Base-by-base conservation (phyloP, 2,113 vertebrate genomes). In the Catharus fuscescens region DNA sequence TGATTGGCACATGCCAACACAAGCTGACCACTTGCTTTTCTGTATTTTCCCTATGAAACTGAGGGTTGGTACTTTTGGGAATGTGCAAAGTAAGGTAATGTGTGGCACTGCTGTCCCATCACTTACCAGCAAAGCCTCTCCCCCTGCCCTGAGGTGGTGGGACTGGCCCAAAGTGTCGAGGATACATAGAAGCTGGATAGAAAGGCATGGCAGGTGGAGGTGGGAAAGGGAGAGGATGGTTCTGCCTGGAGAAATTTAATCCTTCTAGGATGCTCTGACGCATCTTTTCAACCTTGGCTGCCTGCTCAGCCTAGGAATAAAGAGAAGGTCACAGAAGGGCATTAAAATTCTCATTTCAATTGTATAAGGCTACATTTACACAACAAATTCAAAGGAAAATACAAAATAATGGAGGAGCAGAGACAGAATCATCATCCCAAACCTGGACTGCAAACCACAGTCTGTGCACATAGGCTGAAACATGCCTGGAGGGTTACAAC, bases 251-350 rank as follows among this genome's bases (percentile, higher is more conserved):
- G 97, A 99, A 98, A 98, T 97, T 98, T 96, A 99, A 98, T 90
- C 99, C 99, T 98, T 99, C 99, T 95, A 99, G 97, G 96, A 99
- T 99, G 95, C 99, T 99, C 96, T 99, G 99, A 72, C 98, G 98
- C 99, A 99, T 99, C 97, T 99, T 99, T 97, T 99, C 99, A 95
- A 99, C 98, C 97, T 99, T 98, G 95, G 98, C 98, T 91, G 98
- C 99, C 97, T 98, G 98, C 97, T 99, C 99, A 88, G 98, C 97
- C 99, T 99, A 86, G 6, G 95, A 98, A 89, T 60, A 94, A 95
- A 91, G 57, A 93, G 80, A 97, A 97, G 61, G 61, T 69, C 52
- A 90, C 34, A 71, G 19, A 79, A 28, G 44, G 18, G 90, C 18
- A 48, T 92, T 87, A 88, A 71, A 80, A 92, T 64, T 86, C 45